Percentiles rank a stretch among this genome's conserved stretches.
Conservation (phyloP, 2,888 invertebrate genomes). For the Alentia gelatinosa region DNA sequence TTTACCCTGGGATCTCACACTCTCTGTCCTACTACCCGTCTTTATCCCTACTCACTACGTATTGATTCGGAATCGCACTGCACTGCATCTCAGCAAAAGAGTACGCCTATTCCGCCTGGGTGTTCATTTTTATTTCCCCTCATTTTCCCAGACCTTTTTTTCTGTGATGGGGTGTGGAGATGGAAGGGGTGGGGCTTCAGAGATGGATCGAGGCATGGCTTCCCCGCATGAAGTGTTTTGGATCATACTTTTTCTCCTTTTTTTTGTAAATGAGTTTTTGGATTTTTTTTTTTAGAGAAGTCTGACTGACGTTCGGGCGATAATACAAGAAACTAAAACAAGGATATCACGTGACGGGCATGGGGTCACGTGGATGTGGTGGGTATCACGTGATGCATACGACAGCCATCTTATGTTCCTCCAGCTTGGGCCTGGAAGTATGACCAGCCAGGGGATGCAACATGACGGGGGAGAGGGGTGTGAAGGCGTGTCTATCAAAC, state of each 20-base stretch:
- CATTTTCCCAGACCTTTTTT: no score
- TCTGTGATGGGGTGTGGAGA: background rate
- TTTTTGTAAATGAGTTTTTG: background rate
- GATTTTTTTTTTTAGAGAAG: background rate
- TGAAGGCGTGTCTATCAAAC: background rate
- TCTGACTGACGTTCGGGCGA: slow-evolving; percentile 4
- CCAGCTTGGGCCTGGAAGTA: background rate
- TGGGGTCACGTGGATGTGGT: background rate
- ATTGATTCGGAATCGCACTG: background rate
- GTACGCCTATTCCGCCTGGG: no score
- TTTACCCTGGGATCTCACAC: background rate
- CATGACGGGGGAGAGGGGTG: background rate
- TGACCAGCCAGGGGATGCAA: no score
- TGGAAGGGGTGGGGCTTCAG: background rate
- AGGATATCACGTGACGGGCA: slow-evolving; percentile 17
- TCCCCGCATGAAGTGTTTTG: no score
- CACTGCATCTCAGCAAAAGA: no score
- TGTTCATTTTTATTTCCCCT: background rate
- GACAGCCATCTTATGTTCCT: slow-evolving; percentile 19
- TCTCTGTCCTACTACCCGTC: background rate
- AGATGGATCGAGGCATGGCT: background rate
- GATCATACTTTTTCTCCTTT: background rate
- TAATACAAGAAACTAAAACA: slow-evolving; percentile 7
- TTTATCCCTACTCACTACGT: background rate
- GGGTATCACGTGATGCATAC: background rate